These are phyloP conservation scores for Caenorhabditis wallacei DNA, from an alignment of 2,888 invertebrate genomes.

Conservation along the genomic window DNA sequence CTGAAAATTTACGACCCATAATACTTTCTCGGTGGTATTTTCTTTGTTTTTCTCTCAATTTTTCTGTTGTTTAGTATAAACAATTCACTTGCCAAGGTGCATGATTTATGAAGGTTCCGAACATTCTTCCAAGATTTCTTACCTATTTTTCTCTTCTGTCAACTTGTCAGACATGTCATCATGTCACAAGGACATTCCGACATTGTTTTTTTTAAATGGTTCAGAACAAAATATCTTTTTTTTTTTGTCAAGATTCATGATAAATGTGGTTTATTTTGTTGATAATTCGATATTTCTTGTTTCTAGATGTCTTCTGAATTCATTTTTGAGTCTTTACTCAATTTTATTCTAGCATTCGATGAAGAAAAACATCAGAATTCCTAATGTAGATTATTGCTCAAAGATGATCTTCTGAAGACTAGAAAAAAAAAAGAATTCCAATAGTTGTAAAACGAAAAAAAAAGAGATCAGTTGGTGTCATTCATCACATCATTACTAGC, in stretches of 20 bases:
- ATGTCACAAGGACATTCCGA: slow-evolving; percentile 41
- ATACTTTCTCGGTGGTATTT: slow-evolving; percentile 31
- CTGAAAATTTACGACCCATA: slow-evolving; percentile 51
- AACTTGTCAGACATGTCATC: slow-evolving; percentile 45
- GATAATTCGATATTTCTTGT: background rate
- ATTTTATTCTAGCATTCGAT: no score
- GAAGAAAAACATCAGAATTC: slow-evolving; percentile 1
- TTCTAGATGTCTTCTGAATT: background rate
- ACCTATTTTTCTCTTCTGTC: slow-evolving; percentile 36
- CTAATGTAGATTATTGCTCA: background rate
- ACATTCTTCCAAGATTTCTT: slow-evolving; percentile 17
- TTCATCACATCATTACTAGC: slow-evolving; percentile 33
- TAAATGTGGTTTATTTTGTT: slow-evolving; percentile 7
- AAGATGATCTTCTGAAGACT: slow-evolving; percentile 9
- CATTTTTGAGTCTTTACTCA: background rate
- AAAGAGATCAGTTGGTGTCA: slow-evolving; percentile 30
- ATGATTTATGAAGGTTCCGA: slow-evolving; percentile 51
- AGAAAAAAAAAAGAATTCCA: background rate
- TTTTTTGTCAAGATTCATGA: no score
- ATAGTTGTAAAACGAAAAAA: slow-evolving; percentile 13
- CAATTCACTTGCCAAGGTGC: slow-evolving; percentile 23
- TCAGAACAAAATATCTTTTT: slow-evolving; percentile 4
- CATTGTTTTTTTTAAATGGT: slow-evolving; percentile 16
- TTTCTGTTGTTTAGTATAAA: slow-evolving; percentile 19
- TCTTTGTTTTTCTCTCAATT: background rate